Evolutionary conservation across 92 coral and sea anemone species (phyloP), one percentile per base, ranked within the genome.

Genomic region (Actinostola sp.): DNA sequence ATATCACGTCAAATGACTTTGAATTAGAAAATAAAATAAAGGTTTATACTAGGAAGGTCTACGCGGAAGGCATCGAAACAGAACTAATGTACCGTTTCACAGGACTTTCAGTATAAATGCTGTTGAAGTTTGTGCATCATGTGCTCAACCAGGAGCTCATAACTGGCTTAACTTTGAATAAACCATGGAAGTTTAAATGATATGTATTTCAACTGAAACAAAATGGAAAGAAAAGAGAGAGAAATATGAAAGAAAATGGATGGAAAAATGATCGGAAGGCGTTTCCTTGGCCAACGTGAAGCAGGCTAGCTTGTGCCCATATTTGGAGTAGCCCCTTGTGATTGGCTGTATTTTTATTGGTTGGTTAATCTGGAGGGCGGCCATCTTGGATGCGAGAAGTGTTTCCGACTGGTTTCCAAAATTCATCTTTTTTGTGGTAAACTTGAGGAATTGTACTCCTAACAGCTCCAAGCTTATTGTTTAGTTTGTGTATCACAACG

Each of bases 321-420:
- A 89, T 89, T 67, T 86, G 96, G 96, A 42, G 55, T 63, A 70
- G 61, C 74, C 73, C 57, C 61, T 49, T 49, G 63, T 82, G 96
- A 89, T 89, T 89, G 96, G 92, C 51, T 78, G 65, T 23, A 32
- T 46, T 44, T 51, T 57, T 69, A 34, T 57, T 61, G 61, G 85
- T n/a, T 77, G 72, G 81, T 80, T 71, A 81, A 89, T 74, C 66
- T 83, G 86, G 75, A 70, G 83, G 97, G 88, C 93, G 93, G 93
- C 98, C 97, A 88, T 93, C 89, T 90, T 93, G 93, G 86, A 73
- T 73, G 87, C 34, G 63, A 67, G 80, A 64, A 76, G 85, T 67
- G 97, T 89, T 85, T 89, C 95, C 94, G 94, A 92, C 92, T 82
- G 74, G 73, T 67, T 58, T 73, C 63, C 17, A 80, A 54, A 70